Conservation (phyloP, 1,140 invertebrate species). For the Spodoptera frugiperda region DNA sequence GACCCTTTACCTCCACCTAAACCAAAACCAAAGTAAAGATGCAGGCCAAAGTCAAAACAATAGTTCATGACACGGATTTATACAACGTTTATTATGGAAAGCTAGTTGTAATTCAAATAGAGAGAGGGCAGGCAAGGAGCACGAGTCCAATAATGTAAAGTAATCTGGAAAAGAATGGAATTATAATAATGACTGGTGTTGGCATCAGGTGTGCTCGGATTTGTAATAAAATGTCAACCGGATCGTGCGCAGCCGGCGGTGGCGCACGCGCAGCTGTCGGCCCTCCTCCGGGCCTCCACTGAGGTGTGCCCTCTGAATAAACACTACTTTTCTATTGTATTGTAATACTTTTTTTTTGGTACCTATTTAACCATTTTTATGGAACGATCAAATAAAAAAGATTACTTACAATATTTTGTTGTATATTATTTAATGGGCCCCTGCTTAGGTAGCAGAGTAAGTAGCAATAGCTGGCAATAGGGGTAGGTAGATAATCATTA, state of each 20-base stretch:
- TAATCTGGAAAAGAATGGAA: conserved; percentile 68
- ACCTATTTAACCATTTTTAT: conserved; percentile 12
- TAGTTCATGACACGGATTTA: conserved; percentile 4
- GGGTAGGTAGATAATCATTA: too few species aligned
- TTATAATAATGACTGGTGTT: conserved; percentile 79
- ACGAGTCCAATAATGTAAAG: conserved; percentile 63
- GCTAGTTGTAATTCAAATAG: conserved; percentile 49
- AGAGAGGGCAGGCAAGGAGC: conserved; percentile 57
- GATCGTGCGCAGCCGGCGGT: conserved; percentile 72
- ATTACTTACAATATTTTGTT: neutral
- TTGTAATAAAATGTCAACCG: conserved; percentile 80
- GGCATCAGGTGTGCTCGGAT: conserved; percentile 81
- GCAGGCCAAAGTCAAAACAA: neutral
- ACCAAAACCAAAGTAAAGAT: neutral
- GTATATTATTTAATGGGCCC: too few species aligned
- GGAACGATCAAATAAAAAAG: neutral
- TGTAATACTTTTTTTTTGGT: conserved; percentile 62
- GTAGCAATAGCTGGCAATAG: too few species aligned
- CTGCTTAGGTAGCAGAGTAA: too few species aligned
- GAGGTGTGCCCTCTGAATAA: conserved; percentile 71
- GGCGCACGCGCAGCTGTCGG: conserved; percentile 78
- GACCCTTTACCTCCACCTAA: neutral
- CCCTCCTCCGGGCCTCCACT: conserved; percentile 67
- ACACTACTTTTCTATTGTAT: conserved; percentile 61
- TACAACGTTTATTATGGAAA: conserved; percentile 1